Evolutionary conservation across 2,113 vertebrate species (phyloP), one percentile per base, ranked within the genome.

Genomic region (Bos javanicus): DNA sequence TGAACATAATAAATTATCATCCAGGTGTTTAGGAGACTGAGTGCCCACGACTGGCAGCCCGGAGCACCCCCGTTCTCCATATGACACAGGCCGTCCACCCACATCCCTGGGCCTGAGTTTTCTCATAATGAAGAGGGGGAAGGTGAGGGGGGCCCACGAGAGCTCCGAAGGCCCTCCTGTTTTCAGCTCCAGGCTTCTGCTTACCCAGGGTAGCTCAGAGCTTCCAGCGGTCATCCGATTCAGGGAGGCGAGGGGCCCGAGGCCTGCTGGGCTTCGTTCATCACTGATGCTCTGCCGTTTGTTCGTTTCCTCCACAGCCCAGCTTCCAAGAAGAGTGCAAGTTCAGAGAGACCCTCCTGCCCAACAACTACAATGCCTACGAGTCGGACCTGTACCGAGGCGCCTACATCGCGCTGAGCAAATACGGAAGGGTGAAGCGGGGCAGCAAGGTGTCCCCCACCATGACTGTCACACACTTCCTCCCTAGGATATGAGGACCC

Each of bases 401-500:
- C 13, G 99, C 98, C 97, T 99, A 99, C 98, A 99, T 99, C 5
- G 99, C 99, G 0, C 99, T 99, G 98, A 99, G 99, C 99, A 99
- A 99, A 98, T 98, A 99, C 0, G 99, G 99, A 97, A 99, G 99
- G 67, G 98, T 99, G 90, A 99, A 99, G 98, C 99, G 99, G 97
- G 99, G 99, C 98, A 99, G 98, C 98, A 99, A 99, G 94, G 99
- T 99, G 97, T 99, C 99, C 90, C 99, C 99, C 13, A 98, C 99
- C 98, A 99, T 99, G 99, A 99, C 99, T 71, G 99, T 99, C 87
- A 99, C 99, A 54, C 99, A 99, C 98, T 99, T 99, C 99, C 99
- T 99, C 89, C 99, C 99, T 3, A 99, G 99, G 98, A 99, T 99
- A 98, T 99, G 99, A 99, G 98, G 94, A 87, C 84, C 91, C 91